These are phyloP conservation scores for Nasonia giraulti DNA, from an alignment of 1,140 invertebrate species.

Conservation along the genomic window DNA sequence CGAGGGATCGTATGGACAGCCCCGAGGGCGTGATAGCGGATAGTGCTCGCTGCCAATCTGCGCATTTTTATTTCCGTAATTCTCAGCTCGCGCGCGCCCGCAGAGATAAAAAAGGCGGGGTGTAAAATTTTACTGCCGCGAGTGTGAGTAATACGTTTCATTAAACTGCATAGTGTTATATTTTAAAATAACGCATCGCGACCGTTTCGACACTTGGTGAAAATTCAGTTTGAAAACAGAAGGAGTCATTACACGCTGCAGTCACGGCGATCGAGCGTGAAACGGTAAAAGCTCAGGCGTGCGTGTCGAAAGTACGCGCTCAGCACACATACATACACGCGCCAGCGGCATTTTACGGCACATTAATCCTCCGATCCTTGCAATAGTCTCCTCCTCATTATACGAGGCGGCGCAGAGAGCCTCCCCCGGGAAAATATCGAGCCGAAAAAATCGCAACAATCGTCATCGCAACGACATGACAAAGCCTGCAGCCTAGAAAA, in stretches of 20 bases:
- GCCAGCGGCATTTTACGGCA: not conserved
- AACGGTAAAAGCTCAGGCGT: not conserved
- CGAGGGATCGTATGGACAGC: not conserved
- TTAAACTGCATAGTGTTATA: not conserved
- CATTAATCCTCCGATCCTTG: not conserved
- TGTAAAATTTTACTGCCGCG: not conserved
- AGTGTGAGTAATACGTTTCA: not conserved
- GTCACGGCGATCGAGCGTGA: not conserved
- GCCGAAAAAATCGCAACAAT: not conserved
- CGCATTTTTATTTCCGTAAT: constrained; percentile 25
- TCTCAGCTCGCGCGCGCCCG: not conserved
- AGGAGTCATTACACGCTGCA: not conserved
- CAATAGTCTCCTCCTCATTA: not conserved
- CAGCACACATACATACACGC: not conserved
- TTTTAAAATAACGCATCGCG: not conserved
- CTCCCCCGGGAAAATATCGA: not conserved
- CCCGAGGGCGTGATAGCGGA: not conserved
- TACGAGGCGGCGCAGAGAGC: too few species aligned
- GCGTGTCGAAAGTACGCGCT: not conserved
- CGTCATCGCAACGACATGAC: not conserved
- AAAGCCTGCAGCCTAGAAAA: not conserved
- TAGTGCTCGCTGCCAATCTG: constrained; percentile 9
- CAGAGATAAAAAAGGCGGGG: not conserved
- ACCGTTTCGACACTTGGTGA: not conserved
- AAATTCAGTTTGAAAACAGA: not conserved